Conservation (phyloP, 2,888 invertebrate species). For the Spodoptera picta region DNA sequence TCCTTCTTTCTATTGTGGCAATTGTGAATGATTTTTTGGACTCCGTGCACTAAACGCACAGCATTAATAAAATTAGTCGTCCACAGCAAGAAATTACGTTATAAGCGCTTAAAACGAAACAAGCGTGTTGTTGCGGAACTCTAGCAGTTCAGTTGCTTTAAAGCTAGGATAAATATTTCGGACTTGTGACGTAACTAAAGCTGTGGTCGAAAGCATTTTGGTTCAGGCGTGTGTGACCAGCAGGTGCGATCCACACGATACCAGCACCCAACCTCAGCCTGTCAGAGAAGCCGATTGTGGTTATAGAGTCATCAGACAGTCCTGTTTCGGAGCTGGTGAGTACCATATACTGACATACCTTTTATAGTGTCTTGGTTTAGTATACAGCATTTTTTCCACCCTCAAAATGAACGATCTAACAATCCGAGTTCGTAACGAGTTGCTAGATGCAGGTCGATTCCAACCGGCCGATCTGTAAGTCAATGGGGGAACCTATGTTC, state of each 20-base stretch:
- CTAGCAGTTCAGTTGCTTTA: too few relatives aligned
- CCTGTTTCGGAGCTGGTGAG: slow-evolving; percentile 69
- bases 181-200: slow-evolving; percentile 54
- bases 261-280: slow-evolving; percentile 94
- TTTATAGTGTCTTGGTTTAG: too few relatives aligned
- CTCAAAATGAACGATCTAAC: too few relatives aligned
- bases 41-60: slow-evolving; percentile 62
- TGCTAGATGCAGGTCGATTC: too few relatives aligned
- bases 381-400: too few relatives aligned
- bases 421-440: too few relatives aligned
- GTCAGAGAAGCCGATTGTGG: slow-evolving; percentile 90
- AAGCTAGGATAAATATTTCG: background rate
- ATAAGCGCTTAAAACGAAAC: slow-evolving; percentile 10
- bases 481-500: too few relatives aligned
- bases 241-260: slow-evolving; percentile 95
- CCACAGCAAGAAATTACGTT: slow-evolving; percentile 53
- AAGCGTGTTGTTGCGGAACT: too few relatives aligned
- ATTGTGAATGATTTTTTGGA: slow-evolving; percentile 9
- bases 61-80: slow-evolving; percentile 32
- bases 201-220: slow-evolving; percentile 72
- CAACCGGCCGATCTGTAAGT: too few relatives aligned
- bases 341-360: slow-evolving; percentile 1
- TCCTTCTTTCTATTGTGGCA: background rate
- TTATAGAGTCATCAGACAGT: slow-evolving; percentile 71
- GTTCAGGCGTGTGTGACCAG: slow-evolving; percentile 74